Evolutionary conservation across 1,140 invertebrate genomes (phyloP), one percentile per base, ranked within the genome.

Genomic region (Panagrolaimus sp.): DNA sequence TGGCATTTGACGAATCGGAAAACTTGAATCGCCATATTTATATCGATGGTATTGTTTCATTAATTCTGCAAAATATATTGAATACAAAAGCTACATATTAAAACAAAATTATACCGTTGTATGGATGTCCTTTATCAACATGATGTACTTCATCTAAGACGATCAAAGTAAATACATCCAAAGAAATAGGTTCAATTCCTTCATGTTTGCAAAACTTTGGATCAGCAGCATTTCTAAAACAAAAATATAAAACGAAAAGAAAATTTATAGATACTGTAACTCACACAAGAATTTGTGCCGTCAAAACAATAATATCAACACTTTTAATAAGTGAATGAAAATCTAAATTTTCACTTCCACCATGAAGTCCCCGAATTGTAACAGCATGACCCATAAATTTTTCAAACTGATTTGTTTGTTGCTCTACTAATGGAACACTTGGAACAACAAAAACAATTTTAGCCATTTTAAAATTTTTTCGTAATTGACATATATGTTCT

Each of bases 81-180:
- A 57, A 20, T 0, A 48, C n/a, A 48, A 48, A 48, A 25, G 20
- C 20, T 9, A 5, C 11, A 16, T 7, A 16, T 2, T 25, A 57
- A 57, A 9, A 5, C 42, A 57, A 57, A 57, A n/a, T 20, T 9
- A 45, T 63, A 63, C 38, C 16, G 13, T 68, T 68, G 43, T 68
- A 68, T 5, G 63, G 63, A 42, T 68, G 67, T 13, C 16, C 5
- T 9, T 68, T 25, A 38, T 46, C 38, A 9, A 42, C 51, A 68
- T 70, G 68, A 68, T 70, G 68, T 27, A 62, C 65, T 46, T 70
- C 68, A 43, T 70, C 68, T 5, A 70, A 20, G 5, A 70, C 25
- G 7, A 70, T 67, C 68, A 70, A 11, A 4, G 68, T 53, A 25
- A 70, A 47, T 14, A 20, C 48, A 14, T 27, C 51, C 2, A 57